phyloP scores from a whole-genome alignment of 2,797 vertebrate species.

The Pseudochirops cupreus region DNA sequence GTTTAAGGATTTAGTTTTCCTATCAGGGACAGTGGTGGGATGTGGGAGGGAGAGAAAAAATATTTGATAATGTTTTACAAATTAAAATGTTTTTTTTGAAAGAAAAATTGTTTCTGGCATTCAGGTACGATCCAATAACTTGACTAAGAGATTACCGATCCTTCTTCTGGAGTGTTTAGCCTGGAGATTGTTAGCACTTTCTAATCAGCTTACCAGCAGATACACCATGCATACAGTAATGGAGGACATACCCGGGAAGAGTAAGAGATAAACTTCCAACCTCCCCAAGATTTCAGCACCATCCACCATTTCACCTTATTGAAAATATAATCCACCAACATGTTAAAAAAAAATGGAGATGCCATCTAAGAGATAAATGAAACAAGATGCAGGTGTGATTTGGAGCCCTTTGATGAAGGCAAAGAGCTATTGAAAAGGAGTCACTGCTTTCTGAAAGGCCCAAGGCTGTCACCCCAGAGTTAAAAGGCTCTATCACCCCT shows the following conservation, averaged over 20 bases:
- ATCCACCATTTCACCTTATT: background rate
- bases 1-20: background rate
- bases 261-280: background rate
- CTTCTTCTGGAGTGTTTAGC: background rate
- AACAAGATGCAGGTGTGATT: background rate
- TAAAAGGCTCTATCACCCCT: background rate
- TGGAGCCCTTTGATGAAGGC: background rate
- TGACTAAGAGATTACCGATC: background rate
- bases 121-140: background rate
- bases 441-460: background rate
- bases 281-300: background rate
- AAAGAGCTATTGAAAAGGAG: background rate
- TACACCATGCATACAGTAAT: background rate
- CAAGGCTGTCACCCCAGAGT: background rate
- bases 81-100: background rate
- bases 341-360: background rate
- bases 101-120: background rate
- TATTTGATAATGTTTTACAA: background rate
- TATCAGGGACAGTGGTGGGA: background rate
- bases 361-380: background rate
- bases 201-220: background rate
- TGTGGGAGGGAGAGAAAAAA: background rate
- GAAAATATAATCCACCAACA: background rate
- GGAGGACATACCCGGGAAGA: background rate
- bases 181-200: background rate